Evolutionary conservation across 2,113 vertebrate genomes (phyloP).

Genomic region (Xiphorhynchus elegans): DNA sequence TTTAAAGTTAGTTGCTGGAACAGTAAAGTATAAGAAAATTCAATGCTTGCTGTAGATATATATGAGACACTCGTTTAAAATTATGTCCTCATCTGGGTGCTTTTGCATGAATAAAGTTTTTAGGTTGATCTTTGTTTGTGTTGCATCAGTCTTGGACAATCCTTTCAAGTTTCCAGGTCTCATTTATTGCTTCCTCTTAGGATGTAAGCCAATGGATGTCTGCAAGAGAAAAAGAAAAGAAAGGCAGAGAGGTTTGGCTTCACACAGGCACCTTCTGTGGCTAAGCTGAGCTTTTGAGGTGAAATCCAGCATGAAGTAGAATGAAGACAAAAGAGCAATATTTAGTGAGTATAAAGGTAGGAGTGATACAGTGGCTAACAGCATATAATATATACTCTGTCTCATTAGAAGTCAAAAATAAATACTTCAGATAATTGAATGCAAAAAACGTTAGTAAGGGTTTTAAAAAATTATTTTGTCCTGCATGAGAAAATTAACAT

Average conservation of each 20-base stretch:
- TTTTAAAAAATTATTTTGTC: neutral
- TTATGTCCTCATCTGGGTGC: neutral
- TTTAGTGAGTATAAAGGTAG: neutral
- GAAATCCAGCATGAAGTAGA: conserved; percentile 1
- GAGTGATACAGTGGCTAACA: neutral
- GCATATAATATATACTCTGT: neutral
- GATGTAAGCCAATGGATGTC: neutral
- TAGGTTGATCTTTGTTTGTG: neutral
- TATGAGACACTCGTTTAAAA: neutral
- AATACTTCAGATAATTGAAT: neutral
- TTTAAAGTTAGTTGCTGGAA: neutral
- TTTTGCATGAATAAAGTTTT: neutral
- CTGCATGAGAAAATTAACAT: neutral
- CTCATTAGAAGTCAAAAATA: neutral
- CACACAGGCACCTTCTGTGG: conserved; percentile 4
- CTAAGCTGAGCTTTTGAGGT: conserved; percentile 27
- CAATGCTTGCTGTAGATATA: neutral
- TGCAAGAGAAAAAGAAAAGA: neutral
- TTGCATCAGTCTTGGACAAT: neutral
- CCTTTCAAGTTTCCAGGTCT: neutral
- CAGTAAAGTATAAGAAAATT: neutral
- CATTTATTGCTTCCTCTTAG: neutral
- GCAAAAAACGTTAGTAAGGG: neutral
- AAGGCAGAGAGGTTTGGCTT: neutral
- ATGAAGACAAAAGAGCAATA: neutral